Percentiles rank a stretch among this genome's conserved stretches.
phyloP scores from a whole-genome alignment of 2,888 invertebrate genomes.

The Hypercompe scribonia region DNA sequence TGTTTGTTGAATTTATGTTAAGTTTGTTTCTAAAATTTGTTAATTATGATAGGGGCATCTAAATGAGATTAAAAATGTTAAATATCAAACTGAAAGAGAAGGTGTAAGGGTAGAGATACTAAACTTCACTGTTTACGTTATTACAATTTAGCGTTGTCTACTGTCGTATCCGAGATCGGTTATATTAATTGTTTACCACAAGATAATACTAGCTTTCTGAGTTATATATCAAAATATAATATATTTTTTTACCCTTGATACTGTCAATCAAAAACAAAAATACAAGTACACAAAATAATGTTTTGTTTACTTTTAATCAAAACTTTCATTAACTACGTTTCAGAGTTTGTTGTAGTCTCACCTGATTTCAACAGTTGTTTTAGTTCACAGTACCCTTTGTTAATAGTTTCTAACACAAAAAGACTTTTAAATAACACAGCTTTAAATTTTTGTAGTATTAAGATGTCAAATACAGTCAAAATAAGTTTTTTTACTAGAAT shows the following conservation, averaged over 20 bases:
- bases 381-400: background rate
- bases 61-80: background rate
- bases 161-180: too few relatives aligned
- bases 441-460: background rate
- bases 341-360: background rate
- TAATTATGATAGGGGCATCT: background rate
- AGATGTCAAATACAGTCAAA: too few relatives aligned
- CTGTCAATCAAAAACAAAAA: background rate
- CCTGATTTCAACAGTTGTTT: background rate
- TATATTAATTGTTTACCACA: too few relatives aligned
- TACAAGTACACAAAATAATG: background rate
- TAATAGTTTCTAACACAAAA: background rate
- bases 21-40: background rate
- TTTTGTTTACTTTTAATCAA: background rate
- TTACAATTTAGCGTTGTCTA: background rate
- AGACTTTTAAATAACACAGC: background rate
- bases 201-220: background rate
- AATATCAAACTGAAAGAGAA: background rate
- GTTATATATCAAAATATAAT: background rate
- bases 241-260: background rate
- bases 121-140: background rate
- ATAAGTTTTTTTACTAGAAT: too few relatives aligned
- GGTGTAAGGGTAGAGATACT: background rate
- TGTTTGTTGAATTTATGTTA: background rate
- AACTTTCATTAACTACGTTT: background rate